Base-by-base conservation (phyloP, 2,888 invertebrate species). In the Pemphredon lugubris region DNA sequence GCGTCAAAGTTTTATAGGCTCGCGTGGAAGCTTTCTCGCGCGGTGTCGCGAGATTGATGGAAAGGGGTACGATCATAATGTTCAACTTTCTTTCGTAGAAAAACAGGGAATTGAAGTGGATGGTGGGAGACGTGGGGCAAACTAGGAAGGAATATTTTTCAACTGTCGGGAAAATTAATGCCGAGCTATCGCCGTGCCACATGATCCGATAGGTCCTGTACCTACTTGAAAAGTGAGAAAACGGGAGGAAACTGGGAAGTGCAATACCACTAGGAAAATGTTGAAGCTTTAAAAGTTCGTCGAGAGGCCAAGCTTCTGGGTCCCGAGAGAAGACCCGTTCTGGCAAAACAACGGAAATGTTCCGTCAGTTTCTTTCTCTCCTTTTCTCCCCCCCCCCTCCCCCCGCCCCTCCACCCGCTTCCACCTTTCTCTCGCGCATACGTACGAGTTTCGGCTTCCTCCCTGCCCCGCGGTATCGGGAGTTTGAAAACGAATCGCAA, bases 251-350 rank as follows among this genome's bases (percentile, higher is more conserved):
- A 68, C 53, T 39, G 50, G 72, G 21, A 37, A 40, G 21, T 40
- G 30, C 69, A 51, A 20, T 59, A 54, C 40, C 55, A 45, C 40
- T 42, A 53, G 39, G 58, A 57, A 73, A 78, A 78, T 53, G 67
- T 59, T 34, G 70, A 70, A 66, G 66, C 70, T 73, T 73, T 72
- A 73, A 70, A 79, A 78, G 80, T 80, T 79, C 34, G 58, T 65
- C 51, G 77, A 57, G 67, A 69, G 60, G 66, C 66, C 63, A 70
- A 64, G 55, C 40, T 39, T 45, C 30, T 11, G 40, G 54, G 30
- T 40, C 70, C 37, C 51, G 44, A 11, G 44, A 18, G 39, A 69
- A 63, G 47, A 13, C 34, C 54, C 21, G 60, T 42, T 59, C 42
- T 40, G 13, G 67, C 61, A 64, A 73, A 78, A 79, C 70, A 73